Evolutionary conservation across 2,797 vertebrate species (phyloP), one percentile per base, ranked within the genome.

Genomic region (Chelmon rostratus): DNA sequence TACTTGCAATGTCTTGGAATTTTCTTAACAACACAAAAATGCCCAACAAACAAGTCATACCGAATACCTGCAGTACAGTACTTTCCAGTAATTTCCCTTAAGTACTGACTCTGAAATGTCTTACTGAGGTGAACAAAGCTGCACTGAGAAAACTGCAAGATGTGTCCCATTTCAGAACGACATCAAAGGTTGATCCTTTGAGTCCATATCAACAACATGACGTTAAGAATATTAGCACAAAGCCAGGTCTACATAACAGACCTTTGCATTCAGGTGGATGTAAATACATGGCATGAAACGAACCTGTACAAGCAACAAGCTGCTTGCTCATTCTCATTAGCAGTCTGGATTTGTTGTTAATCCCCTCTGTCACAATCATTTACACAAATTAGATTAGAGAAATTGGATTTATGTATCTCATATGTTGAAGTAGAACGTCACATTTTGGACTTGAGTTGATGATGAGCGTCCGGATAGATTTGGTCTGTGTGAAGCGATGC

Each of bases 1-100:
- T 89, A 86, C 62, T 79, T 80, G 78, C 70, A 83, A 66, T 54
- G 72, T 75, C 67, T 85, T 89, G 59, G 67, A 54, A 62, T 69
- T 86, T 79, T 84, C 86, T 85, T 73, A 73, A 88, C 10, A 40
- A 83, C 57, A 67, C 59, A 83, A 87, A 86, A 88, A 67, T 79
- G 82, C 80, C 33, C 33, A 31, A 64, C 74, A 80, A 83, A 82
- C 62, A 81, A 80, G 68, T 70, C 31, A 54, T 68, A 80, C 58
- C 62, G 68, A 68, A 74, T 42, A 79, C 72, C 76, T 80, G 64
- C 83, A 82, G n/a, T 73, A 76, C 53, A n/a, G 76, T 62, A 38
- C 42, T 75, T n/a, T n/a, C 38, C 44, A 44, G 79, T 65, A 68
- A 42, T 56, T 79, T 83, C 28, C 25, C n/a, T n/a, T n/a, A n/a